Conservation (phyloP, 1,140 invertebrate genomes). For the Watersipora subatra region DNA sequence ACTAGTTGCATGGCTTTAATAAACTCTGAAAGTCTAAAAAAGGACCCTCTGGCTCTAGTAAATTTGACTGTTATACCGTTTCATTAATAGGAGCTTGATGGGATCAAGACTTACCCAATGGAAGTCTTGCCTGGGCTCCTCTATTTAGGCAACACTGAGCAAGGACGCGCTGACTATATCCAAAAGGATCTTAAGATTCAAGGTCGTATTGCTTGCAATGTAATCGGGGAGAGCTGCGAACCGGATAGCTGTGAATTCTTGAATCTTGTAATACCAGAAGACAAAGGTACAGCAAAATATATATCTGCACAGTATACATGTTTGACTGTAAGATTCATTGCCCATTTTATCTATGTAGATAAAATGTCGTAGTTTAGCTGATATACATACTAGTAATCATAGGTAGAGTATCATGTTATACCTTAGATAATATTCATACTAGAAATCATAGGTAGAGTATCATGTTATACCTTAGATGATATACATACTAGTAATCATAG, state of each 20-base stretch:
- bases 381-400: too few relatives aligned
- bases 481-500: too few relatives aligned
- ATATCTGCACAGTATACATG: not conserved
- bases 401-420: not conserved
- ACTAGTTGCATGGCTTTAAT: too few relatives aligned
- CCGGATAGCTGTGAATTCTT: slow-evolving; percentile 24
- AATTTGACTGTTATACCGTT: too few relatives aligned
- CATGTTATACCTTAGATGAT: too few relatives aligned
- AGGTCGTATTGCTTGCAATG: slow-evolving; percentile 32
- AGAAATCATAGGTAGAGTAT: not conserved
- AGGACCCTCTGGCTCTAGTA: too few relatives aligned
- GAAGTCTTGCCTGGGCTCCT: slow-evolving; percentile 33
- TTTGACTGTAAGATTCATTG: not conserved
- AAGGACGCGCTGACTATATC: slow-evolving; percentile 31
- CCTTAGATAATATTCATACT: not conserved
- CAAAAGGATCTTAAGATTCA: slow-evolving; percentile 39
- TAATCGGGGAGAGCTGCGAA: slow-evolving; percentile 18
- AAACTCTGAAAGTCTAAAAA: too few relatives aligned
- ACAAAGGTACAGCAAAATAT: not conserved
- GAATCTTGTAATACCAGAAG: not conserved
- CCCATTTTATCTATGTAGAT: not conserved
- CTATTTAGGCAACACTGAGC: slow-evolving; percentile 35
- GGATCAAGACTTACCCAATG: slow-evolving; percentile 33
- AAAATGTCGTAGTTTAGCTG: not conserved
- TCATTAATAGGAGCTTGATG: slow-evolving; percentile 36